phyloP scores from a whole-genome alignment of 2,797 vertebrate species.

The Phataginus tetradactyla region DNA sequence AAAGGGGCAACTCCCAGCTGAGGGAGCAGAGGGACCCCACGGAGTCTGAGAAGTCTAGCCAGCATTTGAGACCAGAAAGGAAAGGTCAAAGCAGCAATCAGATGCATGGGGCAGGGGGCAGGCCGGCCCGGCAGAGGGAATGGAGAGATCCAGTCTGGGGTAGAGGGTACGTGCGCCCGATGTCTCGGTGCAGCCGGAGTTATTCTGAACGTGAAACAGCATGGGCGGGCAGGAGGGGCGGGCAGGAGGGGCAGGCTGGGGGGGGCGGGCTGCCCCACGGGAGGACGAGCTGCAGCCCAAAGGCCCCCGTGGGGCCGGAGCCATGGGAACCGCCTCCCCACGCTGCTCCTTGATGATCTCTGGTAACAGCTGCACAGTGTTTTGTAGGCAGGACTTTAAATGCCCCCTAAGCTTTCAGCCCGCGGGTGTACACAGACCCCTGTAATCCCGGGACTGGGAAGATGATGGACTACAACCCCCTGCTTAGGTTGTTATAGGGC shows the following conservation, averaged over 20 bases:
- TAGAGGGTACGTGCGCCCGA: not conserved
- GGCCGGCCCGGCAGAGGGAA: not conserved
- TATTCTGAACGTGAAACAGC: not conserved
- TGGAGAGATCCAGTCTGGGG: not conserved
- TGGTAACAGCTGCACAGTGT: not conserved
- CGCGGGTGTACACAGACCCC: not conserved
- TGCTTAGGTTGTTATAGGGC: too few species aligned
- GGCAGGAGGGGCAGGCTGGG: too few species aligned
- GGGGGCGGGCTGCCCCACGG: not conserved
- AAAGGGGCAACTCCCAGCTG: not conserved
- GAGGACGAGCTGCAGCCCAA: not conserved
- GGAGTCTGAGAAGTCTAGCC: too few species aligned
- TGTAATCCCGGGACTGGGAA: not conserved
- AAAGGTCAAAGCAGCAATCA: not conserved
- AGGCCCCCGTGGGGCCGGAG: not conserved
- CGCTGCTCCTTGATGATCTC: not conserved
- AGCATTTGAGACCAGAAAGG: not conserved
- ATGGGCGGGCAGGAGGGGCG: not conserved
- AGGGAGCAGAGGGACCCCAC: not conserved
- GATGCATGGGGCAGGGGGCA: accelerated
- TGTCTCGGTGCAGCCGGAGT: not conserved
- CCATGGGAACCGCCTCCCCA: too few species aligned
- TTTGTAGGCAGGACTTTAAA: not conserved
- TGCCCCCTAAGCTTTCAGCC: not conserved
- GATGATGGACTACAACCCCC: not conserved